These are phyloP conservation scores for Tragelaphus imberbis DNA, from an alignment of 2,113 vertebrate genomes.

Conservation along the genomic window DNA sequence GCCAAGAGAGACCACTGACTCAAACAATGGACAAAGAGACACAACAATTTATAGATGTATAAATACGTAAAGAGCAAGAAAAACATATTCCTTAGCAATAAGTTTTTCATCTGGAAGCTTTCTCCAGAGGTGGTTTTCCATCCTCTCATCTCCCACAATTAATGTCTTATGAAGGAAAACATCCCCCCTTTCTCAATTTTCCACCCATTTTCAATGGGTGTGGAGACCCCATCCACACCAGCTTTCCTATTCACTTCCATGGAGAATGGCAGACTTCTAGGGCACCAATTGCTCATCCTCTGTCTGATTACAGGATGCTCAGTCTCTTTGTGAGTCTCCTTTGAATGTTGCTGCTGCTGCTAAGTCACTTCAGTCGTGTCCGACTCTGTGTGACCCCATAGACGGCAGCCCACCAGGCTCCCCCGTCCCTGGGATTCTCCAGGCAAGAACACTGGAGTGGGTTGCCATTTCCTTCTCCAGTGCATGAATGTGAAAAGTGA, in stretches of 20 bases:
- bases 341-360: not conserved
- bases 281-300: not conserved
- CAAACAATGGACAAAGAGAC: not conserved
- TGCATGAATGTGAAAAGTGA: no score
- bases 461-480: no score
- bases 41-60: not conserved
- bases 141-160: not conserved
- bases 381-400: no score
- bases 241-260: not conserved
- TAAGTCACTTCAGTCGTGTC: no score
- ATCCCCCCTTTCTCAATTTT: not conserved
- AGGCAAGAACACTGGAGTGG: no score
- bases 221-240: not conserved
- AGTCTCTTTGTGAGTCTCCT: not conserved
- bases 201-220: not conserved
- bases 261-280: not conserved
- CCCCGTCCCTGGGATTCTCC: no score
- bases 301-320: not conserved
- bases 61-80: slow-evolving; percentile 34
- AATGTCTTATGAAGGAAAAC: slow-evolving; percentile 20
- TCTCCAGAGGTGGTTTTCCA: not conserved
- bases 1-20: not conserved
- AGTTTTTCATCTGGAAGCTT: slow-evolving; percentile 9
- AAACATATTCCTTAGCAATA: not conserved
- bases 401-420: no score